These are phyloP conservation scores for Drosophila paucipuncta DNA, from an alignment of 2,888 invertebrate genomes.

Conservation along the genomic window DNA sequence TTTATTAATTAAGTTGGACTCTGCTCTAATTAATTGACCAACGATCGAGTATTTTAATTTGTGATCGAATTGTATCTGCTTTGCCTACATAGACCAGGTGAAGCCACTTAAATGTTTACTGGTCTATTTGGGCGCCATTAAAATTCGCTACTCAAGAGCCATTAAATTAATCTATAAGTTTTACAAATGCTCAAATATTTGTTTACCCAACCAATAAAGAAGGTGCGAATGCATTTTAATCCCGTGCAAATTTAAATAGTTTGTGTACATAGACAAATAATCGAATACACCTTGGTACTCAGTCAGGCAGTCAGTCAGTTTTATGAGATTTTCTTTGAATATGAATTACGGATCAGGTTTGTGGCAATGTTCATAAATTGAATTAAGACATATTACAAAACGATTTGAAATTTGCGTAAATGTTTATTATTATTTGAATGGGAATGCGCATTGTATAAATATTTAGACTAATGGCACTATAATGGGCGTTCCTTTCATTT, in stretches of 20 bases:
- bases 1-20: conserved; percentile 6
- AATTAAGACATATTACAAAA: conserved; percentile 44
- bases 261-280: conserved; percentile 10
- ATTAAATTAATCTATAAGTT: conserved; percentile 74
- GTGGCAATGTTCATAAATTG: conserved; percentile 9
- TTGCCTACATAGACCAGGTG: conserved; percentile 41
- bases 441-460: conserved; percentile 53
- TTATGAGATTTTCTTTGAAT: conserved; percentile 9
- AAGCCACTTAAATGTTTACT: conserved; percentile 3
- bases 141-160: conserved; percentile 49
- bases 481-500: conserved; percentile 38
- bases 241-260: conserved; percentile 3
- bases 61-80: background rate
- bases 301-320: background rate
- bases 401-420: conserved; percentile 22
- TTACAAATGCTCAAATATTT: conserved; percentile 62
- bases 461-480: conserved; percentile 51
- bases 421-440: conserved; percentile 59
- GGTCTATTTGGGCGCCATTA: conserved; percentile 24
- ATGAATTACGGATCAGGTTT: conserved; percentile 23
- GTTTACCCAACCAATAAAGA: conserved; percentile 51
- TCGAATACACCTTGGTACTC: background rate
- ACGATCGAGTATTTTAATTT: background rate
- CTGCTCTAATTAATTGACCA: background rate
- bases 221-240: conserved; percentile 25